phyloP scores from a whole-genome alignment of 2,797 vertebrate genomes.

The Crocidura indochinensis region DNA sequence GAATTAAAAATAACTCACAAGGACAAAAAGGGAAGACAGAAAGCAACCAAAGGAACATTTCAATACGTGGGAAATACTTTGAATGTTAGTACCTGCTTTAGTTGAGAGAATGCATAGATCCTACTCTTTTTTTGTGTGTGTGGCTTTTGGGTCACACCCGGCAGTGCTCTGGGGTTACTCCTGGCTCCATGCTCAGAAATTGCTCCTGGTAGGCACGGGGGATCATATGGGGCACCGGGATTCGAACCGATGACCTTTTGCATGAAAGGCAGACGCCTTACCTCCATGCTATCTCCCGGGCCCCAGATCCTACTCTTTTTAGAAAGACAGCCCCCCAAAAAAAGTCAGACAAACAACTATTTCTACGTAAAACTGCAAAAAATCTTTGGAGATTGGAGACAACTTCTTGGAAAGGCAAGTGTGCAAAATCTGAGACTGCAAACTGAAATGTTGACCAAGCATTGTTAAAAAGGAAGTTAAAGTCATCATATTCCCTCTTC shows the following conservation, averaged over 20 bases:
- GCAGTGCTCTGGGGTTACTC: too few relatives aligned
- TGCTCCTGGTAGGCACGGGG: too few relatives aligned
- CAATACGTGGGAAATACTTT: constrained; percentile 51
- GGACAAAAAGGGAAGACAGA: constrained; percentile 55
- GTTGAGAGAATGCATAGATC: constrained; percentile 22
- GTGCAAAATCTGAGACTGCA: background rate
- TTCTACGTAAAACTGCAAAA: constrained; percentile 27
- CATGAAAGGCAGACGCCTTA: too few relatives aligned
- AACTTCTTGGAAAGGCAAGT: constrained; percentile 21
- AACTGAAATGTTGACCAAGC: background rate
- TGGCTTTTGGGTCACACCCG: too few relatives aligned
- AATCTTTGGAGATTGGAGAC: background rate
- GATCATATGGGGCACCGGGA: too few relatives aligned
- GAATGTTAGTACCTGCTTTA: constrained; percentile 15
- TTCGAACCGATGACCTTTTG: too few relatives aligned
- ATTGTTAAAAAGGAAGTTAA: constrained; percentile 49
- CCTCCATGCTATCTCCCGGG: too few relatives aligned
- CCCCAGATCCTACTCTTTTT: background rate
- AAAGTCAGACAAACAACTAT: background rate
- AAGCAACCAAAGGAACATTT: constrained; percentile 31
- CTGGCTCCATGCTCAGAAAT: too few relatives aligned
- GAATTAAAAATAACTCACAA: constrained; percentile 30
- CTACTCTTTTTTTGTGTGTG: too few relatives aligned
- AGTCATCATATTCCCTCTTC: background rate
- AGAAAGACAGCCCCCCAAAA: constrained; percentile 8